These are phyloP conservation scores for Ceratina japonica DNA, from an alignment of 1,140 invertebrate genomes.

Conservation along the genomic window DNA sequence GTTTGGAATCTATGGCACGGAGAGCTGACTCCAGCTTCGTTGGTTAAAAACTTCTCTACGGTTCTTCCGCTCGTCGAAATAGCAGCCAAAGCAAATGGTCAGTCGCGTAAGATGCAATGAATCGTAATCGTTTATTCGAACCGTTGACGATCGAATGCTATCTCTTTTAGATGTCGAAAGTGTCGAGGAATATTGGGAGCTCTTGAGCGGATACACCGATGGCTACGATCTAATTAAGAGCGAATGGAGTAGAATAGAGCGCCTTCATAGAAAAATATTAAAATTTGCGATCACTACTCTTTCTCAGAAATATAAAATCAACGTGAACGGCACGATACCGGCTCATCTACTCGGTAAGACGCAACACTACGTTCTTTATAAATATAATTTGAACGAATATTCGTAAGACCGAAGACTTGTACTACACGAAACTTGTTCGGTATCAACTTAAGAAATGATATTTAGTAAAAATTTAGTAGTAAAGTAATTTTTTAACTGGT, in stretches of 20 bases:
- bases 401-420: too few species aligned
- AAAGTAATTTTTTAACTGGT: too few species aligned
- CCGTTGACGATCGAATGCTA: too few species aligned
- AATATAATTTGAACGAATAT: too few species aligned
- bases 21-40: slow-evolving; percentile 47
- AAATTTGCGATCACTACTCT: slow-evolving; percentile 78
- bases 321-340: slow-evolving; percentile 76
- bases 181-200: slow-evolving; percentile 82
- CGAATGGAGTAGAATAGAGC: slow-evolving; percentile 80
- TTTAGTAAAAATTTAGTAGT: too few species aligned
- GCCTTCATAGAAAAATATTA: slow-evolving; percentile 80
- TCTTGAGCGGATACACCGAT: slow-evolving; percentile 79
- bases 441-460: too few species aligned
- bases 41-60: slow-evolving; percentile 75
- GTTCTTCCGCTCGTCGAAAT: slow-evolving; percentile 80
- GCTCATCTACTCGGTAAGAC: slow-evolving; percentile 82
- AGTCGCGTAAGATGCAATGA: slow-evolving; percentile 31
- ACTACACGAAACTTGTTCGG: too few species aligned
- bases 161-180: slow-evolving; percentile 66
- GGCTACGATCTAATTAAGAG: slow-evolving; percentile 78
- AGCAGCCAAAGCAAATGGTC: slow-evolving; percentile 81
- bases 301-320: slow-evolving; percentile 70
- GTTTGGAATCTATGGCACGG: slow-evolving; percentile 69
- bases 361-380: neutral
- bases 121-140: neutral